Percentiles rank a stretch among this genome's conserved stretches.
phyloP scores from a whole-genome alignment of 2,113 vertebrate genomes.

The Ictalurus punctatus region DNA sequence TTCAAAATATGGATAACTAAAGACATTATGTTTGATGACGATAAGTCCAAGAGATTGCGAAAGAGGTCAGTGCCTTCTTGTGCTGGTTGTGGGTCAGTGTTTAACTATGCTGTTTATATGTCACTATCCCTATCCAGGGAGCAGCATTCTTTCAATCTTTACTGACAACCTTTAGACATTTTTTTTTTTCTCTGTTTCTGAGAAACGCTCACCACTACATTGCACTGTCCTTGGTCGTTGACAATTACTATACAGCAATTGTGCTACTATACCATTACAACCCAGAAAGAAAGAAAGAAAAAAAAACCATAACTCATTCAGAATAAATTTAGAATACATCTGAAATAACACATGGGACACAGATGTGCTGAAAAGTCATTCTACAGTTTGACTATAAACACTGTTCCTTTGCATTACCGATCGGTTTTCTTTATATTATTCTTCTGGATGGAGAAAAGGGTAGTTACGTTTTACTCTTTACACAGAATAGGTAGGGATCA shows the following conservation, averaged over 20 bases:
- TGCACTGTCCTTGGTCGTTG: not conserved
- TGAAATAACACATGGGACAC: not conserved
- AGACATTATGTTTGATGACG: not conserved
- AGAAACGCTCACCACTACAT: not conserved
- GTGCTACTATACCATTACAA: not conserved
- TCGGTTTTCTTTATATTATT: not conserved
- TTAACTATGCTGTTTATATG: constrained; percentile 10
- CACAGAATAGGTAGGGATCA: not conserved
- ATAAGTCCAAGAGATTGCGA: not conserved
- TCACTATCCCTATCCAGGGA: not conserved
- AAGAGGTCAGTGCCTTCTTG: not conserved
- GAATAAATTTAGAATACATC: not conserved
- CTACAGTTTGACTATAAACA: not conserved
- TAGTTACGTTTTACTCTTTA: not conserved
- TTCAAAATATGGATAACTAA: not conserved
- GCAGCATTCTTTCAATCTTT: constrained; percentile 6
- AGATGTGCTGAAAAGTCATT: not conserved
- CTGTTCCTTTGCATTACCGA: not conserved
- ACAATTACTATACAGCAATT: not conserved
- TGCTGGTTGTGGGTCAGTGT: not conserved
- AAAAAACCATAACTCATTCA: not conserved
- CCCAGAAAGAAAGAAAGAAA: not conserved
- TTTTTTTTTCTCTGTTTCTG: not conserved
- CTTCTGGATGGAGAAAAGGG: not conserved
- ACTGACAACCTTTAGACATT: constrained; percentile 1